phyloP scores from a whole-genome alignment of 2,888 invertebrate genomes.

The Drosophila buzzatii region DNA sequence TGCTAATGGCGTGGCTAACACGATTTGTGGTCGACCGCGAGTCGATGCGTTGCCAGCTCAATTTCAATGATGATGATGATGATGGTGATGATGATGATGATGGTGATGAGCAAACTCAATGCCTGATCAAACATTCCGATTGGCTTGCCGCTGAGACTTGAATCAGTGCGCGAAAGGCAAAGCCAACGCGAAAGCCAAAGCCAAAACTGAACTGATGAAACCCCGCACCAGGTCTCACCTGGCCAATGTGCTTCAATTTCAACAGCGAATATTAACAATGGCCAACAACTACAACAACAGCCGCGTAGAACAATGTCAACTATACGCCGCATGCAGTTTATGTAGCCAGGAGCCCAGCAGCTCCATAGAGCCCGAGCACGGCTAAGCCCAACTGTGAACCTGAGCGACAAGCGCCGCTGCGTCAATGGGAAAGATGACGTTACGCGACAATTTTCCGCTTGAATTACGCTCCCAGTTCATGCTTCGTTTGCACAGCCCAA shows the following conservation, averaged over 20 bases:
- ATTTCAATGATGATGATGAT: slow-evolving; percentile 7
- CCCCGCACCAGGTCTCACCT: slow-evolving; percentile 16
- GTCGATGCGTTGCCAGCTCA: slow-evolving; percentile 47
- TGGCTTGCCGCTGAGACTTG: slow-evolving; percentile 50
- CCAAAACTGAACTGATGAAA: not conserved
- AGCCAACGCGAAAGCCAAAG: not conserved
- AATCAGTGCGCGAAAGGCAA: slow-evolving; percentile 23
- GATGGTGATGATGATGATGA: not conserved
- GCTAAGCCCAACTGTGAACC: slow-evolving; percentile 17
- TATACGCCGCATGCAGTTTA: slow-evolving; percentile 64
- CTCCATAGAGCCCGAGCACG: not conserved
- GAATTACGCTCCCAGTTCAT: slow-evolving; percentile 82
- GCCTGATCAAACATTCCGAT: slow-evolving; percentile 76
- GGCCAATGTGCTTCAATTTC: slow-evolving; percentile 70
- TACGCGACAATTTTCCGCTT: slow-evolving; percentile 83
- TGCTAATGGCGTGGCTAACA: slow-evolving; percentile 80
- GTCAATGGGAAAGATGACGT: slow-evolving; percentile 74
- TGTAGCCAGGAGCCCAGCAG: slow-evolving; percentile 32
- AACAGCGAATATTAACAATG: slow-evolving; percentile 73
- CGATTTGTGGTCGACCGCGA: slow-evolving; percentile 69
- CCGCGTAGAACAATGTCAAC: slow-evolving; percentile 62
- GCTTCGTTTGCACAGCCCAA: slow-evolving; percentile 79
- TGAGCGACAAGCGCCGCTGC: slow-evolving; percentile 54
- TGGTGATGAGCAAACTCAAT: slow-evolving; percentile 61
- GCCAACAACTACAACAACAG: slow-evolving; percentile 36